Conservation (phyloP, 2,797 vertebrate species). For the Diplodus sargus region DNA sequence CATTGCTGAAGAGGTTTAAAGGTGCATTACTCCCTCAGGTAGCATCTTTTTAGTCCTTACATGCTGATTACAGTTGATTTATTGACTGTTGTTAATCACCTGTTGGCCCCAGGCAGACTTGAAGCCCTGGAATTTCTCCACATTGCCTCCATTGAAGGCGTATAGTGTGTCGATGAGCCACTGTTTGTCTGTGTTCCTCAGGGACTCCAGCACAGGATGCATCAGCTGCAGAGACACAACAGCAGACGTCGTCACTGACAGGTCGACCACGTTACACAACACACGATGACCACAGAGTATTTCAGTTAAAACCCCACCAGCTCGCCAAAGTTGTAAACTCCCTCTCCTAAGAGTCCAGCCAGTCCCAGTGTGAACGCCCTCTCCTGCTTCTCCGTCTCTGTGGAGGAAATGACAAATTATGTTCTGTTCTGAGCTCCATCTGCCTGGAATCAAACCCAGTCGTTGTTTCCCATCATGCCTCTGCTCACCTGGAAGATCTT, state of each 20-base stretch:
- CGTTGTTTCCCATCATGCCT: neutral
- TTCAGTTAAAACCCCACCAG: constrained; percentile 81
- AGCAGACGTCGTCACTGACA: neutral
- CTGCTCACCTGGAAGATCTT: constrained; percentile 91
- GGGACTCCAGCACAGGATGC: constrained; percentile 96
- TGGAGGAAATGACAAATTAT: neutral
- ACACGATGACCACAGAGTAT: rapidly evolving
- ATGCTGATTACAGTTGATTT: neutral
- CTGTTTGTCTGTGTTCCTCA: constrained; percentile 94
- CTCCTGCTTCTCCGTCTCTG: constrained; percentile 97
- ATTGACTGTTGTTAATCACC: constrained; percentile 74
- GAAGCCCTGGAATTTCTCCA: constrained; percentile 94
- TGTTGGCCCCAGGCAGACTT: constrained; percentile 97
- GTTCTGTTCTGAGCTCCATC: neutral
- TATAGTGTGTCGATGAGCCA: constrained; percentile 98
- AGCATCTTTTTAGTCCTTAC: neutral
- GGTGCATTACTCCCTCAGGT: too few relatives aligned
- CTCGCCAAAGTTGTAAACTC: constrained; percentile 98
- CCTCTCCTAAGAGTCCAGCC: constrained; percentile 95
- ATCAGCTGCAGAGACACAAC: constrained; percentile 87
- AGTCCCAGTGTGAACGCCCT: constrained; percentile 96
- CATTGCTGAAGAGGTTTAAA: too few relatives aligned
- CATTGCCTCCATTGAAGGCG: constrained; percentile 96
- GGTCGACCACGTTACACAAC: neutral
- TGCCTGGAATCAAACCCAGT: neutral